Conservation (phyloP, 2,888 invertebrate genomes). For the Ommatoiulus sabulosus region DNA sequence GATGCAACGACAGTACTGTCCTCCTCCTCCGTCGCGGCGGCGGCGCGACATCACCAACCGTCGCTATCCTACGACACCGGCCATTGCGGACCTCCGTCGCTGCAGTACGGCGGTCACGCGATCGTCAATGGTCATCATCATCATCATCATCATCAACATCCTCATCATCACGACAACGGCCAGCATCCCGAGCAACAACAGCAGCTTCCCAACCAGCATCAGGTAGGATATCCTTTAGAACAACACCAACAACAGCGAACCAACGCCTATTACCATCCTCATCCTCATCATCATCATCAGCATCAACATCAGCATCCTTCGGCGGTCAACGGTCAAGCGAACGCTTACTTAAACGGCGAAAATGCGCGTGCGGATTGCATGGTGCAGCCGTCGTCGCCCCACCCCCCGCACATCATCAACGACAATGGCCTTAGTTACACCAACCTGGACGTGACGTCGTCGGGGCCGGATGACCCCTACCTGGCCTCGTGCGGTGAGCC, state of each 20-base stretch:
- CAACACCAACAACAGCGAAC: slow-evolving; percentile 34
- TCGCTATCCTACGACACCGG: not conserved
- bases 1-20: slow-evolving; percentile 8
- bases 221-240: not conserved
- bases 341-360: not conserved
- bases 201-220: slow-evolving; percentile 38
- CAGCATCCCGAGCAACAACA: too few relatives aligned
- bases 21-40: not conserved
- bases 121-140: slow-evolving; percentile 47
- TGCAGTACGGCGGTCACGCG: not conserved
- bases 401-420: slow-evolving; percentile 64
- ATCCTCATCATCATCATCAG: too few relatives aligned
- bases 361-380: not conserved
- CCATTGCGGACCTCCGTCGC: not conserved
- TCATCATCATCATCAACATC: slow-evolving; percentile 48
- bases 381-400: not conserved
- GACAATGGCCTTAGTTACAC: slow-evolving; percentile 91
- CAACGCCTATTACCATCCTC: not conserved
- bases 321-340: not conserved
- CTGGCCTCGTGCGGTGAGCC: slow-evolving; percentile 49
- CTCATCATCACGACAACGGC: too few relatives aligned
- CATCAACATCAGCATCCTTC: too few relatives aligned
- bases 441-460: slow-evolving; percentile 75
- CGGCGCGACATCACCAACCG: slow-evolving; percentile 31
- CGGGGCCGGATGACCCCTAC: not conserved